A percentile compares a stretch with the other conserved stretches of the same genome.
These are phyloP conservation scores for Bembecia ichneumoniformis DNA, from an alignment of 2,888 invertebrate species.

Conservation along the genomic window DNA sequence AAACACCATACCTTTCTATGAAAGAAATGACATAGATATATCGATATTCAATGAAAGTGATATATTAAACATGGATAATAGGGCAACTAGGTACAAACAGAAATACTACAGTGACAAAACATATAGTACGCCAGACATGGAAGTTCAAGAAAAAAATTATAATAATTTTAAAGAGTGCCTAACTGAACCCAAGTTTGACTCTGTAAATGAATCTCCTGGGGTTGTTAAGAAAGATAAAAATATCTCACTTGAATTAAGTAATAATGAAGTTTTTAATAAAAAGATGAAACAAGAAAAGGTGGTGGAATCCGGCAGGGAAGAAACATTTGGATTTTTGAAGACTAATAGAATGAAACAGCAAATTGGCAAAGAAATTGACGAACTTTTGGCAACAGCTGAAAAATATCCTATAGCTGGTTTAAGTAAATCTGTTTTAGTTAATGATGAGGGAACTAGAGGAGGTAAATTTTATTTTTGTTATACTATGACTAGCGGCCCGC, in stretches of 20 bases:
- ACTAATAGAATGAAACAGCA: background rate
- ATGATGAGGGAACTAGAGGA: too few species aligned
- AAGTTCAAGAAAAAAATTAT: constrained; percentile 36
- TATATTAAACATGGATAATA: constrained; percentile 47
- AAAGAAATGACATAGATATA: constrained; percentile 46
- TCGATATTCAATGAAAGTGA: constrained; percentile 45
- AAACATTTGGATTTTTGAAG: background rate
- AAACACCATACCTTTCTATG: constrained; percentile 53
- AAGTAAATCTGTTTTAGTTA: too few species aligned
- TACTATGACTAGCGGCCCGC: too few species aligned
- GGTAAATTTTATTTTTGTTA: too few species aligned
- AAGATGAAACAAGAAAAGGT: background rate
- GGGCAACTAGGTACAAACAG: constrained; percentile 48
- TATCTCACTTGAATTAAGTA: background rate
- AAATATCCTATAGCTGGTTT: too few species aligned
- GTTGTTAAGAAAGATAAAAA: too few species aligned
- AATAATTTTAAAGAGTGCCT: constrained; percentile 22
- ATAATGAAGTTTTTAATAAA: background rate
- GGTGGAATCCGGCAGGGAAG: background rate
- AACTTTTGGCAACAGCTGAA: too few species aligned
- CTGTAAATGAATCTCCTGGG: too few species aligned
- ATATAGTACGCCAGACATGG: constrained; percentile 41
- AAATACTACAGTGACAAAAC: constrained; percentile 53
- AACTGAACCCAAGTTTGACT: background rate
- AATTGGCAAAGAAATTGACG: background rate